Conservation (phyloP, 2,888 invertebrate species). For the Aethes cnicana region DNA sequence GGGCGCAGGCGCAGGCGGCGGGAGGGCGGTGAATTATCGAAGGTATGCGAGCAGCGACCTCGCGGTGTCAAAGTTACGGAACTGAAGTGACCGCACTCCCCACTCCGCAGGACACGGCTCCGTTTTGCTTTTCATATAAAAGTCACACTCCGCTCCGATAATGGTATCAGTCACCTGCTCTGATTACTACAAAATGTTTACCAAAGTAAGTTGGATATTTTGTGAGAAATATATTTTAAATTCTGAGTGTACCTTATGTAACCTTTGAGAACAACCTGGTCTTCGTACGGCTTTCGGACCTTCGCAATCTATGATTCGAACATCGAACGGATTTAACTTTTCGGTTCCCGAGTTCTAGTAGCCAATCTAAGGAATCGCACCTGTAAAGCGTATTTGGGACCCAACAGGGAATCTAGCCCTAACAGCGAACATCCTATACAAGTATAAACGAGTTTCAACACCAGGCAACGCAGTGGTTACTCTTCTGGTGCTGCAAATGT, state of each 20-base stretch:
- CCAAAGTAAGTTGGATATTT: constrained; percentile 67
- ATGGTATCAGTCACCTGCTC: constrained; percentile 79
- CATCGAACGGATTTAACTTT: too few relatives aligned
- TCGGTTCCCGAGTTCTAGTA: too few relatives aligned
- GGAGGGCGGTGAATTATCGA: constrained; percentile 56
- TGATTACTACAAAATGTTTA: constrained; percentile 80
- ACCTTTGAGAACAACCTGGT: too few relatives aligned
- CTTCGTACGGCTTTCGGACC: too few relatives aligned
- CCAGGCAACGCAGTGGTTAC: too few relatives aligned
- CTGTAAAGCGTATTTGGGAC: too few relatives aligned
- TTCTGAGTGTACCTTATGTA: neutral
- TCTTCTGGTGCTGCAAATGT: too few relatives aligned
- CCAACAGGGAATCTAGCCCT: too few relatives aligned
- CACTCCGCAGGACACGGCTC: constrained; percentile 68
- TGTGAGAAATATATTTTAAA: constrained; percentile 14
- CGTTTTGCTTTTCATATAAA: constrained; percentile 81
- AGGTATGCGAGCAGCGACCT: constrained; percentile 69
- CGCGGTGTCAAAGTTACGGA: constrained; percentile 82
- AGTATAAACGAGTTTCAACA: too few relatives aligned
- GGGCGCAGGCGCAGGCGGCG: constrained; percentile 43
- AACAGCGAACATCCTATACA: too few relatives aligned
- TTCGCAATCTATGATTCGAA: too few relatives aligned
- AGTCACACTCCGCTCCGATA: constrained; percentile 70
- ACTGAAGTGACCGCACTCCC: constrained; percentile 75
- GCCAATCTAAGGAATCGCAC: too few relatives aligned